Evolutionary conservation across 2,797 vertebrate species (phyloP), one percentile per base, ranked within the genome.

Genomic region (Scomberomorus guttatus): DNA sequence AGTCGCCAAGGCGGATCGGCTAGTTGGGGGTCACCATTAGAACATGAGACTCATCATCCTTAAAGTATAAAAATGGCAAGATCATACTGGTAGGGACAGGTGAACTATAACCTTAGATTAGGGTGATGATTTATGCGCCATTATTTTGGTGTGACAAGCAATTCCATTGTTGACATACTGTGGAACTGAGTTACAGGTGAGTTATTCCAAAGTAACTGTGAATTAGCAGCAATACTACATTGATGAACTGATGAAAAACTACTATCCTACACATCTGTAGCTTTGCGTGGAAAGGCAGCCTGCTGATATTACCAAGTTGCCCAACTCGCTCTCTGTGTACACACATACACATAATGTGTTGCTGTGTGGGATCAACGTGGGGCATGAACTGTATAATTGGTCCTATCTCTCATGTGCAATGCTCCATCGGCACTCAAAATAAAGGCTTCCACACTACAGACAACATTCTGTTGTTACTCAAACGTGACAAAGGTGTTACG

Each of bases 381-480:
- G 18, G 32, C 51, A 3, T 46, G 6, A 5, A 58, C 34, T 58
- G 0, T 37, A 9, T 46, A 52, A 18, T 27, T 48, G 42, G 3
- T 65, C 32, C 51, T 25, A 71, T 44, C 48, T 55, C 27, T 68
- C 27, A 57, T 24, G 14, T 22, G 39, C 13, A 60, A 34, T 32
- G 29, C 29, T 32, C 29, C 29, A 32, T 42, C 7, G 24, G 27
- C 2, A 0, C 17, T 69, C 20, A n/a, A 18, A 72, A 39, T 20
- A 46, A 39, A 55, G 4, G 1, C 29, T 52, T 64, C 10, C 14
- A 56, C 20, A 52, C 1, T 25, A 22, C 32, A 64, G 11, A 60
- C 60, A 51, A 69, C 39, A 20, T 6, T 65, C 20, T 25, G 37
- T 58, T 66, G 34, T 29, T 50, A 65, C 25, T 34, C 57, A 13